Evolutionary conservation across 2,888 invertebrate species (phyloP), one percentile per base, ranked within the genome.

Genomic region (Cerastoderma edule): DNA sequence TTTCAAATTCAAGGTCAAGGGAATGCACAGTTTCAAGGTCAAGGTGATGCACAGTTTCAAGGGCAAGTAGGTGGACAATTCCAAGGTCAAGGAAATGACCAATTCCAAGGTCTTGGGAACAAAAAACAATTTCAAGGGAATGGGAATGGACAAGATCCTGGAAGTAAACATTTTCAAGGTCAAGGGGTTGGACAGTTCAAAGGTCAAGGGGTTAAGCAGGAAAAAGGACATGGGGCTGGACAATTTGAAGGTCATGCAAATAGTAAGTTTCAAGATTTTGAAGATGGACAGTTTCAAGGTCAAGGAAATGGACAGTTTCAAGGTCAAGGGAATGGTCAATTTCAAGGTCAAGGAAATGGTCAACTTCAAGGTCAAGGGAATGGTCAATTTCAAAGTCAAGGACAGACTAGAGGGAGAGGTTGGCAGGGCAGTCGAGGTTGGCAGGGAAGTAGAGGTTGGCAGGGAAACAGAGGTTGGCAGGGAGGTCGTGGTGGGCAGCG

Each of bases 401-500:
- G n/a, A n/a, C n/a, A n/a, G n/a, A n/a, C n/a, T n/a, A n/a, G n/a
- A n/a, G n/a, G n/a, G n/a, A n/a, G n/a, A n/a, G n/a, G n/a, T n/a
- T n/a, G n/a, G n/a, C n/a, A n/a, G n/a, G n/a, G n/a, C n/a, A n/a
- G n/a, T n/a, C n/a, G n/a, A n/a, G n/a, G n/a, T n/a, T n/a, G n/a
- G n/a, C n/a, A n/a, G n/a, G n/a, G n/a, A n/a, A n/a, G n/a, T n/a
- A n/a, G n/a, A n/a, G n/a, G n/a, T n/a, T n/a, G n/a, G n/a, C n/a
- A n/a, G n/a, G n/a, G n/a, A n/a, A n/a, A n/a, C n/a, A n/a, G n/a
- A n/a, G n/a, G n/a, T n/a, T n/a, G n/a, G n/a, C n/a, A n/a, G n/a
- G 54, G 66, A 39, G 69, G 69, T 39, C 54, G 72, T 39, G 50
- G 73, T 5, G 70, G 65, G 16, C 56, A 60, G 44, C n/a, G n/a